Percentiles rank a stretch among this genome's conserved stretches.
phyloP scores from a whole-genome alignment of 2,888 invertebrate species.

The Macrosiphum euphorbiae region DNA sequence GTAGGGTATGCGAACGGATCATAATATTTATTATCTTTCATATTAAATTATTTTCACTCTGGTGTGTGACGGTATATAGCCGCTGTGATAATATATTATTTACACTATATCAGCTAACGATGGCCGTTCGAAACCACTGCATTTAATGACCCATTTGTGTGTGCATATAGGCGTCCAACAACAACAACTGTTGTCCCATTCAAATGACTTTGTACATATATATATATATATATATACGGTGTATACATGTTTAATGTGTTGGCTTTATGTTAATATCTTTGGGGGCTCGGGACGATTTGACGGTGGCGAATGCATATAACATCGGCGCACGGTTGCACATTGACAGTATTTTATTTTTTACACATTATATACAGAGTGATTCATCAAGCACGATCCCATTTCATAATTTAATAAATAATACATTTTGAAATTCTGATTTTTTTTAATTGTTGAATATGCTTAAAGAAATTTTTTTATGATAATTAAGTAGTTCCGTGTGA shows the following conservation, averaged over 20 bases:
- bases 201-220: neutral
- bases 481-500: too few species aligned
- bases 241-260: neutral
- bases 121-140: neutral
- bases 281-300: slow-evolving; percentile 1
- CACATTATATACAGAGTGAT: too few species aligned
- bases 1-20: neutral
- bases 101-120: neutral
- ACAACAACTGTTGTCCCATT: neutral
- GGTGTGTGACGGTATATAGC: neutral
- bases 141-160: neutral
- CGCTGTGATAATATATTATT: neutral
- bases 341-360: neutral
- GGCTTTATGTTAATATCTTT: neutral
- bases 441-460: too few species aligned
- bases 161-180: neutral
- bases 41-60: slow-evolving; percentile 7
- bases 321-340: neutral
- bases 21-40: neutral
- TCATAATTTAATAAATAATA: too few species aligned
- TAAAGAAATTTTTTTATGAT: too few species aligned
- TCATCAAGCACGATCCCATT: too few species aligned
- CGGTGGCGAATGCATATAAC: neutral
- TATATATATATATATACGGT: neutral
- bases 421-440: too few species aligned